Percentiles rank a stretch among this genome's conserved stretches.
These are phyloP conservation scores for Dioctria linearis DNA, from an alignment of 2,888 invertebrate genomes.

Conservation along the genomic window DNA sequence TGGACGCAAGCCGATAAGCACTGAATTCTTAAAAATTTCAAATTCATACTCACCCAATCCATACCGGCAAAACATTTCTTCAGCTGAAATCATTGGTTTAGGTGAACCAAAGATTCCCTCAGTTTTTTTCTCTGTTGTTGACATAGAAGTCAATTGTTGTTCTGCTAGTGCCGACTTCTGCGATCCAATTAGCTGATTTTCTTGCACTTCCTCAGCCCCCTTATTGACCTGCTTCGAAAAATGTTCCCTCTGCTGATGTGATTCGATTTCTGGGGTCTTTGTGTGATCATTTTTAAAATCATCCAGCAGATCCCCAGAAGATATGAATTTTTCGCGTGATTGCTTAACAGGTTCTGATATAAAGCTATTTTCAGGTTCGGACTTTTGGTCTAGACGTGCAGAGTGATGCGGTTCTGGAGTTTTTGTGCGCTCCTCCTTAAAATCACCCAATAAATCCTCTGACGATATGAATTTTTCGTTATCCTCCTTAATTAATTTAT, in stretches of 20 bases:
- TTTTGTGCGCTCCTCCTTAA: slow-evolving; percentile 66
- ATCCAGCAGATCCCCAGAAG: slow-evolving; percentile 69
- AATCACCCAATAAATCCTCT: slow-evolving; percentile 69
- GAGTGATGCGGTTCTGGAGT: slow-evolving; percentile 19
- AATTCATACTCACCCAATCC: slow-evolving; percentile 75
- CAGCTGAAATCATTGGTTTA: slow-evolving; percentile 71
- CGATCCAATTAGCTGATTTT: background rate
- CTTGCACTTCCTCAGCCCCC: background rate
- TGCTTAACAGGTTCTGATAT: background rate
- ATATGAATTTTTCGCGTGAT: slow-evolving; percentile 67
- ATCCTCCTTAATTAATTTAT: slow-evolving; percentile 65
- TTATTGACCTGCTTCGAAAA: background rate
- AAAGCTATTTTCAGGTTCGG: background rate
- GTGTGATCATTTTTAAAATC: slow-evolving; percentile 68
- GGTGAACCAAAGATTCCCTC: background rate
- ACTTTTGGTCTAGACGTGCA: slow-evolving; percentile 10
- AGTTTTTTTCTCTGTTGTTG: slow-evolving; percentile 56
- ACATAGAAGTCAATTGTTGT: background rate
- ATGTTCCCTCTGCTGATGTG: background rate
- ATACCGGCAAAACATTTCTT: slow-evolving; percentile 78
- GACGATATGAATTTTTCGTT: slow-evolving; percentile 71
- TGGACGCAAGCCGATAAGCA: background rate
- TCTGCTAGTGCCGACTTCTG: background rate
- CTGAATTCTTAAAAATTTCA: background rate
- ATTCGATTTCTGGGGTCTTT: background rate